phyloP scores from a whole-genome alignment of 1,140 invertebrate species.

The Monomorium pharaonis region DNA sequence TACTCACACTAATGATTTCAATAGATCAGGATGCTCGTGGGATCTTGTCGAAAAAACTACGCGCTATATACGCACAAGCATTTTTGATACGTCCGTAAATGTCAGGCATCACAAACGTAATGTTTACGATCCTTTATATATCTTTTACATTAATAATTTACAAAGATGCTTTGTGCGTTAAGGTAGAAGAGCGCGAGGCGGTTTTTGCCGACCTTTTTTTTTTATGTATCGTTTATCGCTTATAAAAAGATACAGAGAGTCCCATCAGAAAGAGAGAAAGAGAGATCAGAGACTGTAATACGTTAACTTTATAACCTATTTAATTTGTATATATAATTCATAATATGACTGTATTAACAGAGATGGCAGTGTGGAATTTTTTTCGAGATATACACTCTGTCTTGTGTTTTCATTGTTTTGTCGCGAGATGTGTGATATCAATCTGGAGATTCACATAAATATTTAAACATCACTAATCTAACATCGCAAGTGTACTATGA shows the following conservation, averaged over 20 bases:
- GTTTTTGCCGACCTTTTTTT: constrained; percentile 23
- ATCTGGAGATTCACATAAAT: not conserved
- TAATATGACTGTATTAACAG: not conserved
- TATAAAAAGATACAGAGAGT: not conserved
- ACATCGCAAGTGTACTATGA: not conserved
- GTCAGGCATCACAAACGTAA: not conserved
- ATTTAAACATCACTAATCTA: not conserved
- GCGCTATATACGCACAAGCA: not conserved
- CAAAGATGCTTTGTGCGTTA: constrained; percentile 24
- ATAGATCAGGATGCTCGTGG: not conserved
- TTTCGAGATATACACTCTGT: not conserved
- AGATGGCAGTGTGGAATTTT: not conserved
- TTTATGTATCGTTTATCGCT: not conserved
- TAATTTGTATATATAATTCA: too few relatives aligned
- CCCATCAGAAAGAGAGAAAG: not conserved
- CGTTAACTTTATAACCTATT: not conserved
- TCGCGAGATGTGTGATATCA: constrained; percentile 41
- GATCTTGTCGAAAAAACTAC: constrained; percentile 13
- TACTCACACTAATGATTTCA: constrained; percentile 1
- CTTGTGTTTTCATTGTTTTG: constrained; percentile 28
- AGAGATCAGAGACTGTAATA: not conserved
- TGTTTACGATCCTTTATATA: not conserved
- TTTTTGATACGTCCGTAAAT: constrained; percentile 9
- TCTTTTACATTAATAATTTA: not conserved
- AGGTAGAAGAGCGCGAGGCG: not conserved